phyloP scores from a whole-genome alignment of 2,113 vertebrate species.

The Pollachius pollachius region DNA sequence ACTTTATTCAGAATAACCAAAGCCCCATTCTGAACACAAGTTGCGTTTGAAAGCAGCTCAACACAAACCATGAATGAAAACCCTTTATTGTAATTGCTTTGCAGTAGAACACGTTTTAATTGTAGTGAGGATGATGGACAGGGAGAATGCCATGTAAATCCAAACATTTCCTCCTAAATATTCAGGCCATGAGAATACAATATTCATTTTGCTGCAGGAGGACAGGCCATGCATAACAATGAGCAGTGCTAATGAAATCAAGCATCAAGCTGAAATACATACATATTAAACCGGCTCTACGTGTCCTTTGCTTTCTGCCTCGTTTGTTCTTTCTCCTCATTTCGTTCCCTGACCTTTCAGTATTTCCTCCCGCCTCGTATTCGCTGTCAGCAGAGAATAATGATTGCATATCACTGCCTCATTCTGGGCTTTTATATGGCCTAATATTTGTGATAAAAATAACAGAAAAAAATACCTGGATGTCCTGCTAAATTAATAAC shows the following conservation, averaged over 20 bases:
- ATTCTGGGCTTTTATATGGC: conserved; percentile 6
- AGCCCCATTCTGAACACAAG: not conserved
- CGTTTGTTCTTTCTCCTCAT: conserved; percentile 75
- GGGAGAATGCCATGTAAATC: conserved; percentile 21
- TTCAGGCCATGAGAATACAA: conserved; percentile 79
- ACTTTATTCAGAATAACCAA: not conserved
- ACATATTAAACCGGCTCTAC: conserved; percentile 86
- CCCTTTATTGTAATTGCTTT: not conserved
- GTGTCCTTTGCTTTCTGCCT: conserved; percentile 81
- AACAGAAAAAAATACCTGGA: conserved; percentile 27
- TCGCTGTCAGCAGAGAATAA: conserved; percentile 64
- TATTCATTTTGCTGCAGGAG: conserved; percentile 90
- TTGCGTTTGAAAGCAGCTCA: conserved; percentile 3
- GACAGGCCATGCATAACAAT: conserved; percentile 94
- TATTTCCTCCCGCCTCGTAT: conserved; percentile 61
- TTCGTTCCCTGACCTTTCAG: conserved; percentile 64
- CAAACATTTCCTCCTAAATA: conserved; percentile 40
- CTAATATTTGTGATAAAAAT: not conserved
- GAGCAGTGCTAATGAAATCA: conserved; percentile 94
- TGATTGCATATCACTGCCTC: conserved; percentile 22
- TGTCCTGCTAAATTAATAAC: conserved; percentile 38
- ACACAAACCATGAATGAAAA: conserved; percentile 19
- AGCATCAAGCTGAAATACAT: conserved; percentile 90
- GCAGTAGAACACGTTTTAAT: conserved; percentile 4
- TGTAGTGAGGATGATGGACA: conserved; percentile 13